Conservation (phyloP, 2,888 invertebrate species). For the Parnassius apollo region DNA sequence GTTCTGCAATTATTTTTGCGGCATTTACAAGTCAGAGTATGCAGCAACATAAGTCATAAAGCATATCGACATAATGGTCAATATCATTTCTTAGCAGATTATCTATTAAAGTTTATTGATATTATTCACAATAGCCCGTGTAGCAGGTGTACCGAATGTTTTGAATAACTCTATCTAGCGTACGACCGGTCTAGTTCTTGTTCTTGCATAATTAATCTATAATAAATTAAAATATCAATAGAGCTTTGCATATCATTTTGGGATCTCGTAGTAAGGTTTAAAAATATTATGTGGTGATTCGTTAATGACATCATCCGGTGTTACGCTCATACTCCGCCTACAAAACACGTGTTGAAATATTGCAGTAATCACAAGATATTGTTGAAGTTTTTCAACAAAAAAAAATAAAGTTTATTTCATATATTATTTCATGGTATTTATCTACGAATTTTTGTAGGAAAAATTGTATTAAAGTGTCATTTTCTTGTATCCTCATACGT, state of each 20-base stretch:
- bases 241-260: conserved; percentile 32
- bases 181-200: conserved; percentile 56
- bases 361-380: conserved; percentile 31
- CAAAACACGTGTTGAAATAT: conserved; percentile 63
- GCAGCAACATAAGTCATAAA: conserved; percentile 36
- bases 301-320: conserved; percentile 72
- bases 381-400: conserved; percentile 29
- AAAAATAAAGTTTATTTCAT: too few species aligned
- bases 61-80: conserved; percentile 39
- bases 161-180: conserved; percentile 54
- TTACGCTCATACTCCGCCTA: conserved; percentile 68
- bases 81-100: conserved; percentile 29
- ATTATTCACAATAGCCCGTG: conserved; percentile 14
- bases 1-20: conserved; percentile 27
- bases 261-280: conserved; percentile 2
- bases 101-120: conserved; percentile 38
- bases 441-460: too few species aligned
- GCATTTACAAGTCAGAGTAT: conserved; percentile 48
- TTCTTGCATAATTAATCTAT: conserved; percentile 55
- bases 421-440: too few species aligned
- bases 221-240: conserved; percentile 57
- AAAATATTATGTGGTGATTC: conserved; percentile 22
- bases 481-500: not conserved
- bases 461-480: not conserved
- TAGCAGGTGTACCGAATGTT: conserved; percentile 53